Evolutionary conservation across 2,113 vertebrate genomes (phyloP).

Genomic region (Dissostichus mawsoni): DNA sequence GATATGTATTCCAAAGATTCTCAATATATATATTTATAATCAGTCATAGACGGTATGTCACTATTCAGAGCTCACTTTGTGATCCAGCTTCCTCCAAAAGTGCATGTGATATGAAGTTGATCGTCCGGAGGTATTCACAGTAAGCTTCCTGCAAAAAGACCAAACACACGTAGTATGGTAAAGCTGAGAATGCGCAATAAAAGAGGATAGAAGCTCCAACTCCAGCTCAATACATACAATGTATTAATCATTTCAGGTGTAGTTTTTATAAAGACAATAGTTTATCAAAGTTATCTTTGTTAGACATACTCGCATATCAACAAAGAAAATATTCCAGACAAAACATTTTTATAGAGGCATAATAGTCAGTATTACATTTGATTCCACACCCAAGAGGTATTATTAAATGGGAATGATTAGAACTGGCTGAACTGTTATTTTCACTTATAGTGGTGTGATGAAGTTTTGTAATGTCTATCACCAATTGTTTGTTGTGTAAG

Average conservation of each 20-base stretch:
- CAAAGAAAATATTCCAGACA: neutral
- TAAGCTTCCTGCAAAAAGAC: conserved; percentile 90
- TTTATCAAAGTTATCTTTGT: neutral
- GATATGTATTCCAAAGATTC: neutral
- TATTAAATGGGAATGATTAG: neutral
- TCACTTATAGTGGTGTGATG: neutral
- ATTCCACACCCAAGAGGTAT: neutral
- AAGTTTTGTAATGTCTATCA: neutral
- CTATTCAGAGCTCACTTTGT: conserved; percentile 79
- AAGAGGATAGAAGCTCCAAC: neutral
- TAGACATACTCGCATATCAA: neutral
- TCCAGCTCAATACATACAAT: neutral
- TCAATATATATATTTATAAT: neutral
- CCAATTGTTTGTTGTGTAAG: neutral
- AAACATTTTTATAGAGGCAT: neutral
- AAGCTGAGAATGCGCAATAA: neutral
- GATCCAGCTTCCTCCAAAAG: conserved; percentile 87
- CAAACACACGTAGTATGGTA: conserved; percentile 41
- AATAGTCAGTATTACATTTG: neutral
- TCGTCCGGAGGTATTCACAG: conserved; percentile 89
- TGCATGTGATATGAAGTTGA: conserved; percentile 89
- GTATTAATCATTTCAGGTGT: neutral
- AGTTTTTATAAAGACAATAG: neutral
- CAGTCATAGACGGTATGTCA: neutral
- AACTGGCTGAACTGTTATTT: neutral